Conservation (phyloP, 2,113 vertebrate genomes). For the Notechis scutatus region DNA sequence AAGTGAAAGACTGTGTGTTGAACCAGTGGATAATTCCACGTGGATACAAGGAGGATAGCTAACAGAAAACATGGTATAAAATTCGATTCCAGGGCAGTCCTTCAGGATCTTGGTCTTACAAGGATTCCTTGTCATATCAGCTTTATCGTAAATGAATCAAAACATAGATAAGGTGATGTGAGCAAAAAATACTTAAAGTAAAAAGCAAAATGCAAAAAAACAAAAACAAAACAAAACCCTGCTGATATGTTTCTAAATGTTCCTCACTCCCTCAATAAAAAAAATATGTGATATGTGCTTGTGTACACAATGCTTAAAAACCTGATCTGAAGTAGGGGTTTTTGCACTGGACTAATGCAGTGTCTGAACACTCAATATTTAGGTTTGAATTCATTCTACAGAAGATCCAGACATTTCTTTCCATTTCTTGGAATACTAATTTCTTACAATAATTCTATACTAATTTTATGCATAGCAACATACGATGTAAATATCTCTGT, state of each 20-base stretch:
- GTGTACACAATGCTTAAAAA: neutral
- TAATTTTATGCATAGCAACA: neutral
- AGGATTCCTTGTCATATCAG: slow-evolving; percentile 8
- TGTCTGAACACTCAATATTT: neutral
- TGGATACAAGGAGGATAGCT: slow-evolving; percentile 24
- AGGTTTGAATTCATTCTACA: neutral
- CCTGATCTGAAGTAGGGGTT: neutral
- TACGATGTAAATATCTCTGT: too few species aligned
- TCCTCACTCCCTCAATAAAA: neutral
- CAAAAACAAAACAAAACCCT: too few species aligned
- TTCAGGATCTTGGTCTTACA: slow-evolving; percentile 41
- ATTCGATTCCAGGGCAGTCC: slow-evolving; percentile 50
- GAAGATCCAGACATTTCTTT: neutral
- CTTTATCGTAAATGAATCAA: slow-evolving; percentile 25
- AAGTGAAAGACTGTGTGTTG: slow-evolving; percentile 30
- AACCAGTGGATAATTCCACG: slow-evolving; percentile 52
- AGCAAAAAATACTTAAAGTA: neutral
- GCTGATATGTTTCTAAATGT: slow-evolving; percentile 6
- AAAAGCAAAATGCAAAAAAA: slow-evolving; percentile 12
- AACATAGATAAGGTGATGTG: neutral
- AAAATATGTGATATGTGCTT: neutral
- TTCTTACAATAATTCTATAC: neutral
- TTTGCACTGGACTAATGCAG: neutral
- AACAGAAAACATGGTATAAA: slow-evolving; percentile 52
- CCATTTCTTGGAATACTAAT: neutral